Conservation (phyloP, 35 echinoderm and acorn worm genomes). For the Ptychodera flava region DNA sequence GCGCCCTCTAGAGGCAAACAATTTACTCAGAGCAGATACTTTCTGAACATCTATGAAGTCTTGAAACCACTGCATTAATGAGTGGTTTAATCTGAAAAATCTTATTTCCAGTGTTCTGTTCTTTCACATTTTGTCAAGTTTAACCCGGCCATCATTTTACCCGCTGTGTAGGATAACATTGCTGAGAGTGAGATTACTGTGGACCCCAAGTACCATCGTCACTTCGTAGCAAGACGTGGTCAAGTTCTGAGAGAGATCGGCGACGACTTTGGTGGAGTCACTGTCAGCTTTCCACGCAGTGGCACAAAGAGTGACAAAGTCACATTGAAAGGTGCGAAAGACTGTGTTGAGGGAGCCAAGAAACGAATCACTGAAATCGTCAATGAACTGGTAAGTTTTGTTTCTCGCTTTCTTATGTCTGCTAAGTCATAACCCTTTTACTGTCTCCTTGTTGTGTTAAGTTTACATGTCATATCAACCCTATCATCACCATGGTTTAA, state of each 20-base stretch:
- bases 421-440: no score
- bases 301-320: slow-evolving; percentile 72
- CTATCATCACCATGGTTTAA: no score
- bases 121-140: no score
- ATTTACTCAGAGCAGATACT: no score
- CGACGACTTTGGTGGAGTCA: slow-evolving; percentile 86
- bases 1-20: no score
- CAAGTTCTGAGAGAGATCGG: slow-evolving; percentile 89
- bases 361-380: slow-evolving; percentile 74
- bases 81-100: no score
- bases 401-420: background rate
- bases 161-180: slow-evolving; percentile 84
- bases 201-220: slow-evolving; percentile 85
- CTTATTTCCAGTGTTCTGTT: no score
- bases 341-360: slow-evolving; percentile 83
- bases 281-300: slow-evolving; percentile 87
- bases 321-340: slow-evolving; percentile 64
- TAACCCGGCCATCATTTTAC: no score
- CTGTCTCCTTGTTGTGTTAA: no score
- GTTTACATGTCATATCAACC: no score
- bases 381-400: slow-evolving; percentile 72
- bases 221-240: slow-evolving; percentile 84
- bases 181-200: slow-evolving; percentile 76
- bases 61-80: no score
- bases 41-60: no score